Evolutionary conservation across 2,113 vertebrate species (phyloP), one percentile per base, ranked within the genome.

Genomic region (Antechinus flavipes): DNA sequence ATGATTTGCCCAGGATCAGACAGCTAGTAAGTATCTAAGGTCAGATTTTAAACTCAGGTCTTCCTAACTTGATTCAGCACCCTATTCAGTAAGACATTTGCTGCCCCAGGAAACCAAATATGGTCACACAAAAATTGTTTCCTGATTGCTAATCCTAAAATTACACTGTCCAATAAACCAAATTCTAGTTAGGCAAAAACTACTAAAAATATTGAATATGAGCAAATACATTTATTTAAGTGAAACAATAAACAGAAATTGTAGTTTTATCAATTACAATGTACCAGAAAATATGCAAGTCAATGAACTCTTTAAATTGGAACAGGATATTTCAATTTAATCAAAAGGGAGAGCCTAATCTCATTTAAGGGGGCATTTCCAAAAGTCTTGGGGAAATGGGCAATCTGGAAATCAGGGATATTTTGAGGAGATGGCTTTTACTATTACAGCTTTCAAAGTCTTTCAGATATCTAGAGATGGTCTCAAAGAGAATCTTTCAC

Each of bases 201-300:
- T 3, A 76, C 19, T 3, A n/a, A 19, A 76, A 35, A 76, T n/a
- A n/a, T 7, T n/a, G 61, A n/a, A n/a, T 19, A 76, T 76, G 61
- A 76, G 4, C 61, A 76, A n/a, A 76, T 0, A 35, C 14, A n/a
- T n/a, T n/a, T n/a, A 76, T n/a, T 14, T 76, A n/a, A 76, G 35
- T 76, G 61, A 76, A 76, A n/a, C 61, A 76, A n/a, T n/a, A n/a
- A 76, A 76, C 61, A 76, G 61, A 76, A 76, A 76, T n/a, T 76
- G 5, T 35, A n/a, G 35, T 76, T 76, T 25, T 76, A 19, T 12
- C 61, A n/a, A 19, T 76, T 76, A 19, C 35, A 76, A 19, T 76
- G 61, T 76, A n/a, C 61, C 16, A 76, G 35, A n/a, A 76, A 76
- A 76, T n/a, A 76, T 2, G n/a, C 61, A 76, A n/a, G 35, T 12